phyloP scores from a whole-genome alignment of 92 coral and sea anemone species.

The Umimayanthus kanabou region DNA sequence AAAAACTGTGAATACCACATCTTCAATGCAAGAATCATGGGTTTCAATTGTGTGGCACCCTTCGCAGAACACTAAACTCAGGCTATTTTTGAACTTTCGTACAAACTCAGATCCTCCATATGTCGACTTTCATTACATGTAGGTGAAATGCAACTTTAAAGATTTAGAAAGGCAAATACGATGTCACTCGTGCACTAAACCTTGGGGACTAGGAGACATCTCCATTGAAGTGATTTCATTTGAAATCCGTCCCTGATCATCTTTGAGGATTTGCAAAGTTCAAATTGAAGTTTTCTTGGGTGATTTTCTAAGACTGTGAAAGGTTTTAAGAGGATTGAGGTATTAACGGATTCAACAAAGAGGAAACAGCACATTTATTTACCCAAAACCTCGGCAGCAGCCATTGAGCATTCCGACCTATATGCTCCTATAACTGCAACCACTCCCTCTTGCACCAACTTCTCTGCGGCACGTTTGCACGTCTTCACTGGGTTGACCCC shows the following conservation, averaged over 20 bases:
- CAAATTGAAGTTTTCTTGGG: not conserved
- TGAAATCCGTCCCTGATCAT: not conserved
- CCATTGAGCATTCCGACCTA: slow-evolving; percentile 87
- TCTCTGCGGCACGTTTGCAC: slow-evolving; percentile 83
- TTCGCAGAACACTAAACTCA: not conserved
- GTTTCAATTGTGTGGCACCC: not conserved
- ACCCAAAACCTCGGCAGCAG: slow-evolving; percentile 91
- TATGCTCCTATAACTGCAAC: slow-evolving; percentile 97
- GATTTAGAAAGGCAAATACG: too few species aligned
- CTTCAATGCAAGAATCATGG: not conserved
- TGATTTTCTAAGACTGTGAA: not conserved
- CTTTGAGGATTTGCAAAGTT: not conserved
- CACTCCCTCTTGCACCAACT: slow-evolving; percentile 87
- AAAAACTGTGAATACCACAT: not conserved
- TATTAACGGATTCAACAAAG: not conserved
- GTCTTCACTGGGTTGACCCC: slow-evolving; percentile 77
- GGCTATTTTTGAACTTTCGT: too few species aligned
- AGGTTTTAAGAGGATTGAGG: not conserved
- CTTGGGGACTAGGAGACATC: too few species aligned
- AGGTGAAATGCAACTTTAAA: too few species aligned
- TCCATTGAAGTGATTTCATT: too few species aligned
- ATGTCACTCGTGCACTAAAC: too few species aligned
- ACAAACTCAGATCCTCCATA: too few species aligned
- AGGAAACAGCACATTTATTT: not conserved
- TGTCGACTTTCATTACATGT: too few species aligned